Evolutionary conservation across 2,797 vertebrate species (phyloP).

Genomic region (Crossoptilon crossoptilon): DNA sequence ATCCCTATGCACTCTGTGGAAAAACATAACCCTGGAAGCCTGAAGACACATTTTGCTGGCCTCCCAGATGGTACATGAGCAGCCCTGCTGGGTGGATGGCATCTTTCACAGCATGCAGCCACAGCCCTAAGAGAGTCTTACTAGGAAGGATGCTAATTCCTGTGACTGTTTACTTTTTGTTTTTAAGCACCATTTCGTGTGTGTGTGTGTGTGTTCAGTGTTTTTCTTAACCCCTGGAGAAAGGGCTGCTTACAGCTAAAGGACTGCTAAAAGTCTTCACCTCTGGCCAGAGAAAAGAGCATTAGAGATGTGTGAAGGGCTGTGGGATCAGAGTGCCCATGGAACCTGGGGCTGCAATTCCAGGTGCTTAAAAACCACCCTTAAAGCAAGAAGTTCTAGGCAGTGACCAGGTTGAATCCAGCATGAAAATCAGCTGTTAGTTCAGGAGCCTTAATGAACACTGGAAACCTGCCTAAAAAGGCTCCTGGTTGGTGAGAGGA

Average conservation of each 20-base stretch:
- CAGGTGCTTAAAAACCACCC: not conserved
- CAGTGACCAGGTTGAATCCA: not conserved
- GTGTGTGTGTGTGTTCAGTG: not conserved
- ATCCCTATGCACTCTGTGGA: not conserved
- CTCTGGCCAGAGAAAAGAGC: not conserved
- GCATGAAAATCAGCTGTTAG: not conserved
- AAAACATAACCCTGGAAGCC: not conserved
- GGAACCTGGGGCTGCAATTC: not conserved
- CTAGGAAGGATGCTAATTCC: not conserved
- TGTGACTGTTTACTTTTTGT: not conserved
- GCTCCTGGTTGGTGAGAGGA: not conserved
- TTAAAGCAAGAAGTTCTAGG: not conserved
- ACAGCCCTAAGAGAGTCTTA: not conserved
- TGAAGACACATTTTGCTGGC: not conserved
- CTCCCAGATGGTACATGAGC: not conserved
- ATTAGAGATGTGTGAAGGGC: not conserved
- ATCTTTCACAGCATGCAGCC: not conserved
- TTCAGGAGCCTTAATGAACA: slow-evolving; percentile 32
- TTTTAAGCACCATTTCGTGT: not conserved
- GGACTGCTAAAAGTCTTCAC: not conserved
- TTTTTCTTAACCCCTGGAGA: not conserved
- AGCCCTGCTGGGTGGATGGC: not conserved
- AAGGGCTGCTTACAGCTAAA: not conserved
- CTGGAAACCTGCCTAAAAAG: slow-evolving; percentile 31
- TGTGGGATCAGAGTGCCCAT: not conserved